A percentile compares a stretch with the other conserved stretches of the same genome.
phyloP scores from a whole-genome alignment of 2,888 invertebrate genomes.

The Fissipunctia ypsillon region DNA sequence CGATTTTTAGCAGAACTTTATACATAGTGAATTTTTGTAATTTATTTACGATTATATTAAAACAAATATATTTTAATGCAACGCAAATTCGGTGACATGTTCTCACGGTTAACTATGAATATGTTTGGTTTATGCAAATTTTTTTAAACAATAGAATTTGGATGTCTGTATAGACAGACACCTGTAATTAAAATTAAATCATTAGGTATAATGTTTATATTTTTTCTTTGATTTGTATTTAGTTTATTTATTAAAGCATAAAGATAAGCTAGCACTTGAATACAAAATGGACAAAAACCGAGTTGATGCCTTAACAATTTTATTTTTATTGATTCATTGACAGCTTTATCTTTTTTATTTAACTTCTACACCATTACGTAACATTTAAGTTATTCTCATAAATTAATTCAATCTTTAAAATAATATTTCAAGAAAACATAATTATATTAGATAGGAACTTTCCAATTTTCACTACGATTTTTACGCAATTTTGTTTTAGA shows the following conservation, averaged over 20 bases:
- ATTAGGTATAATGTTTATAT: background rate
- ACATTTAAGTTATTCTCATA: background rate
- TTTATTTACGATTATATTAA: background rate
- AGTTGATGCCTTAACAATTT: too few relatives aligned
- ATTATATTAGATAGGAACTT: too few relatives aligned
- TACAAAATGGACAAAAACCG: too few relatives aligned
- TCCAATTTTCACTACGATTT: fast-evolving
- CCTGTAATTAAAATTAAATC: background rate
- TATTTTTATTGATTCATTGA: too few relatives aligned
- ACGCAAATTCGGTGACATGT: constrained; percentile 16
- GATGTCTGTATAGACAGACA: background rate
- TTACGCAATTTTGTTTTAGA: background rate
- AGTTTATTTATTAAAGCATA: background rate
- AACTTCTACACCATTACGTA: background rate
- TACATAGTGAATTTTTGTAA: background rate
- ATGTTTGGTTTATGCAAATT: constrained; percentile 34
- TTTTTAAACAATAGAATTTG: constrained; percentile 45
- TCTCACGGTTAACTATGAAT: constrained; percentile 23
- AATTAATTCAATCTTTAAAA: background rate
- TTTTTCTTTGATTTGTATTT: background rate
- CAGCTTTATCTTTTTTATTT: background rate
- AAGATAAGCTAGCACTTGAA: background rate
- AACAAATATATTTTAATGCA: too few relatives aligned
- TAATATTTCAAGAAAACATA: background rate
- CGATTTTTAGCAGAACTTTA: too few relatives aligned